A percentile compares a stretch with the other conserved stretches of the same genome.
Conservation (phyloP, 2,888 invertebrate genomes). For the Resseliella maxima region DNA sequence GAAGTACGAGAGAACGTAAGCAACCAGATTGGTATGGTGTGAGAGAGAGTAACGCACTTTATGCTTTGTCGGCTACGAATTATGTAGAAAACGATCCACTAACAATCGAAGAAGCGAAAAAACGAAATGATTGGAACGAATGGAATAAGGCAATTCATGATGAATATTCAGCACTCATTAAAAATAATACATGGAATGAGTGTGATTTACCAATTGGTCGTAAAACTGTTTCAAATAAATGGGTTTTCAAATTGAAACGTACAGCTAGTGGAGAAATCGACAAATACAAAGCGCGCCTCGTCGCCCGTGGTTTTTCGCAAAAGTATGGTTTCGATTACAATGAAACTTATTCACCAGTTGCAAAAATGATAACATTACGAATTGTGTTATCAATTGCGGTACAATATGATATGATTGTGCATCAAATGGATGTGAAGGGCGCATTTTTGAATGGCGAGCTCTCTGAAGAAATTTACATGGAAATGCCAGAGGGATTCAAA, state of each 20-base stretch:
- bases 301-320: conserved; percentile 59
- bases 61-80: conserved; percentile 56
- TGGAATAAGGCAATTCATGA: conserved; percentile 61
- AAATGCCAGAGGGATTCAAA: conserved; percentile 57
- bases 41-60: neutral
- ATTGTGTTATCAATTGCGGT: conserved; percentile 59
- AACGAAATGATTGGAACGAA: conserved; percentile 55
- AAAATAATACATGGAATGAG: conserved; percentile 59
- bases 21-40: neutral
- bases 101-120: conserved; percentile 56
- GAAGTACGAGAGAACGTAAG: neutral
- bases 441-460: neutral
- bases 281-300: conserved; percentile 58
- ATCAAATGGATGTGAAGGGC: conserved; percentile 56
- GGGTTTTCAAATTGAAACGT: conserved; percentile 56
- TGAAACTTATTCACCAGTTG: conserved; percentile 59
- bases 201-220: conserved; percentile 59
- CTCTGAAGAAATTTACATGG: conserved; percentile 54
- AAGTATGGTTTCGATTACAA: conserved; percentile 58
- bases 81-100: conserved; percentile 56
- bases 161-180: conserved; percentile 60
- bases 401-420: conserved; percentile 58
- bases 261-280: conserved; percentile 57
- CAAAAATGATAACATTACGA: conserved; percentile 58
- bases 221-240: conserved; percentile 58